Evolutionary conservation across 2,888 invertebrate genomes (phyloP).

Genomic region (Dryomyza anilis): DNA sequence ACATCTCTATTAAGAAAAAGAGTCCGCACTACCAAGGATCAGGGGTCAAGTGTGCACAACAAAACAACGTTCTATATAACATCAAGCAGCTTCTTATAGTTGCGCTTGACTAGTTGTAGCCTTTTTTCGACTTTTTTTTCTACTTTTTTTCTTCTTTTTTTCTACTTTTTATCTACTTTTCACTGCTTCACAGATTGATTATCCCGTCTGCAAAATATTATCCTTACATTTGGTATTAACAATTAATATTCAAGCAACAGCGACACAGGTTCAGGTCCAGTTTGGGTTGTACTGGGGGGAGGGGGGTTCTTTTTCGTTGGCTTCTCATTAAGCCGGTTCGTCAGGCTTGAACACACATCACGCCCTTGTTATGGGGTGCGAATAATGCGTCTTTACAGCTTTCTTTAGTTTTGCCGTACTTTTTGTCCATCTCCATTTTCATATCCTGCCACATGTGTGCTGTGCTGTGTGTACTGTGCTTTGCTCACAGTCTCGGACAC

Average conservation of each 20-base stretch:
- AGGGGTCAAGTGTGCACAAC: background rate
- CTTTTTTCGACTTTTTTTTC: background rate
- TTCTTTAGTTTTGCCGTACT: background rate
- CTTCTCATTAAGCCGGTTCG: background rate
- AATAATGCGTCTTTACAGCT: constrained; percentile 4
- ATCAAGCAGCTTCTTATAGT: no score
- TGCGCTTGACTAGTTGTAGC: background rate
- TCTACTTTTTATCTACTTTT: background rate
- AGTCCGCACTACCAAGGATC: background rate
- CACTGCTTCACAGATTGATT: background rate
- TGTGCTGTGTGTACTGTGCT: no score
- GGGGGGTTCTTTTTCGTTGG: no score
- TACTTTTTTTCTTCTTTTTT: background rate
- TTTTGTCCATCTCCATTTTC: background rate
- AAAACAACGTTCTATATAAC: background rate
- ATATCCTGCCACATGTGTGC: background rate
- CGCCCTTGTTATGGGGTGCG: constrained; percentile 23
- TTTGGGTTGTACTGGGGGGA: no score
- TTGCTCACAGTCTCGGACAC: no score
- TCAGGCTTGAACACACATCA: background rate
- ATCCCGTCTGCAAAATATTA: constrained; percentile 5
- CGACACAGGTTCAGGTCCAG: background rate
- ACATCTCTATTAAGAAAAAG: background rate
- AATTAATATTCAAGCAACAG: constrained; percentile 15
- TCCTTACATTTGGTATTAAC: constrained; percentile 12